Evolutionary conservation across 2,113 vertebrate genomes (phyloP).

Genomic region (Hippocampus comes): DNA sequence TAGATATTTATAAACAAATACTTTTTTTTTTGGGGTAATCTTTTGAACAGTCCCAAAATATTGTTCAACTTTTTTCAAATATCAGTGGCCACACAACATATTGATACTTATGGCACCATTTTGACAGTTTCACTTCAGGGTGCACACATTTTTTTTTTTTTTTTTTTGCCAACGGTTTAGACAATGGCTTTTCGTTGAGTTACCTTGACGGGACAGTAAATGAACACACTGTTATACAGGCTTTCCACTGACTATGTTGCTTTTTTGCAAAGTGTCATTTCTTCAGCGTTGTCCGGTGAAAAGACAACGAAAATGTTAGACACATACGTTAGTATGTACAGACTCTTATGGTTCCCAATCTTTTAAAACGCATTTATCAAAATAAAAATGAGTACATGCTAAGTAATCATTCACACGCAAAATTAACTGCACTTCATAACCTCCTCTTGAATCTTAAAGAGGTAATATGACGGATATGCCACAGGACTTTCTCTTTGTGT

Average conservation of each 20-base stretch:
- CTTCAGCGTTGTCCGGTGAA: too few relatives aligned
- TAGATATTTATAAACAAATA: too few relatives aligned
- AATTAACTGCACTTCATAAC: neutral
- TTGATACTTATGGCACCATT: neutral
- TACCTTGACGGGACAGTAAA: neutral
- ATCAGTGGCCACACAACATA: neutral
- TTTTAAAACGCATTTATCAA: neutral
- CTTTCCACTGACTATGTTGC: neutral
- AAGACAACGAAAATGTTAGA: neutral
- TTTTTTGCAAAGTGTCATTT: too few relatives aligned
- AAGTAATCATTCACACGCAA: neutral
- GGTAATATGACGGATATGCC: conserved; percentile 15
- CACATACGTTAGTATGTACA: too few relatives aligned
- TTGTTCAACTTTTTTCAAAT: too few relatives aligned
- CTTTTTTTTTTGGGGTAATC: too few relatives aligned
- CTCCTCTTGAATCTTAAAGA: neutral
- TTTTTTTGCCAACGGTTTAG: too few relatives aligned
- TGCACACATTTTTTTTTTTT: neutral
- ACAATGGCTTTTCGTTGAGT: too few relatives aligned
- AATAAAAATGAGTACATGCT: too few relatives aligned
- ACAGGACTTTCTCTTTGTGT: neutral
- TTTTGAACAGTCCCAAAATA: too few relatives aligned
- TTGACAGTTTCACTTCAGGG: neutral
- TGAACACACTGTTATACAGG: neutral
- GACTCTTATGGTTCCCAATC: neutral